Percentiles rank a stretch among this genome's conserved stretches.
Evolutionary conservation across 2,888 invertebrate species (phyloP).

Genomic region (Aphodius granarius): DNA sequence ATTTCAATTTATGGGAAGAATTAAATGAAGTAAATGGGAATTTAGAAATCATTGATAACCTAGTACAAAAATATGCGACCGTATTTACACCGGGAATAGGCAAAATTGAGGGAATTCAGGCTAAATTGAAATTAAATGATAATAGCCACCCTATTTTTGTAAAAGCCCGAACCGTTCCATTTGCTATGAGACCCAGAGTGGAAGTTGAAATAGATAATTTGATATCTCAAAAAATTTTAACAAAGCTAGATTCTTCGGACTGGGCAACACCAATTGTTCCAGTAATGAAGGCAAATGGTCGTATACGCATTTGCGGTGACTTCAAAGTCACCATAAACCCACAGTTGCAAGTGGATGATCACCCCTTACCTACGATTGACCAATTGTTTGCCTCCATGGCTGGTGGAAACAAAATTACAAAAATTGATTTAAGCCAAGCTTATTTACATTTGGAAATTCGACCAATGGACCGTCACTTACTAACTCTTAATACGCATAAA

Average conservation of each 20-base stretch:
- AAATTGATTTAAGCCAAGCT: conserved; percentile 39
- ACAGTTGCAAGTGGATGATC: conserved; percentile 31
- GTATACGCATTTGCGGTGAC: conserved; percentile 37
- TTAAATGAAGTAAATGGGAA: background rate
- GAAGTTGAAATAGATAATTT: conserved; percentile 32
- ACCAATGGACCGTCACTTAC: conserved; percentile 38
- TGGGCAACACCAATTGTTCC: conserved; percentile 46
- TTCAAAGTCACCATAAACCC: conserved; percentile 37
- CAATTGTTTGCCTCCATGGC: conserved; percentile 34
- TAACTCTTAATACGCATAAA: conserved; percentile 45
- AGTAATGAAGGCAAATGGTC: conserved; percentile 37
- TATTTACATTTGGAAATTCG: conserved; percentile 44
- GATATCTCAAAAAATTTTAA: conserved; percentile 31
- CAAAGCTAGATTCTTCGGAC: conserved; percentile 35
- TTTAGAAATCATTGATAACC: conserved; percentile 18
- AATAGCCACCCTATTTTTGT: conserved; percentile 30
- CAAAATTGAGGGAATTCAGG: conserved; percentile 25
- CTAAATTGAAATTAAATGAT: conserved; percentile 27
- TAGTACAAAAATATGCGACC: conserved; percentile 19
- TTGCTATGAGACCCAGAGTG: conserved; percentile 23
- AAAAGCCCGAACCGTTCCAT: conserved; percentile 28
- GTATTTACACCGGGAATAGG: conserved; percentile 22
- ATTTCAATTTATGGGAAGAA: conserved; percentile 28
- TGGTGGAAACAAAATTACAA: conserved; percentile 34
- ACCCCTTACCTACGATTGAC: conserved; percentile 35